A percentile compares a stretch with the other conserved stretches of the same genome.
Evolutionary conservation across 2,113 vertebrate genomes (phyloP).

Genomic region (Cricetomys ansorgei): DNA sequence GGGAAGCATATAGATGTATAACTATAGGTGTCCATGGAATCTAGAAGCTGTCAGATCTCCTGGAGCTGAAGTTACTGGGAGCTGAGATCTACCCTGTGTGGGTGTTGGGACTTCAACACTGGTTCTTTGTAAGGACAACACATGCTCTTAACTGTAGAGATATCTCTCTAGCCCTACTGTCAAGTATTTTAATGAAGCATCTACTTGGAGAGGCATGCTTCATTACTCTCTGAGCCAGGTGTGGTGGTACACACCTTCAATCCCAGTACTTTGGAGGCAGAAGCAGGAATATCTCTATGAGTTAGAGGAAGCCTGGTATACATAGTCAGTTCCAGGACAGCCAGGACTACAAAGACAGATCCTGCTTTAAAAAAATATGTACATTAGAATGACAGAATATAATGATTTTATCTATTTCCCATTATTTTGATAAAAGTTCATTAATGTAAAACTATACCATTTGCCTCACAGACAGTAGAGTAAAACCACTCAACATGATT

Average conservation of each 20-base stretch:
- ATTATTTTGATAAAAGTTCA: constrained; percentile 11
- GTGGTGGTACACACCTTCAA: background rate
- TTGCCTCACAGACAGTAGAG: background rate
- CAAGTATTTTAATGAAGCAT: background rate
- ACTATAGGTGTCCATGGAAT: background rate
- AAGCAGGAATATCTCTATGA: background rate
- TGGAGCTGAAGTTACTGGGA: background rate
- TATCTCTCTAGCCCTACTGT: background rate
- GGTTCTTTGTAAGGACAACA: background rate
- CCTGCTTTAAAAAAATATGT: background rate
- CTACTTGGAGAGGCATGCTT: background rate
- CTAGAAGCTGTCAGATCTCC: background rate
- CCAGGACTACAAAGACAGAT: background rate
- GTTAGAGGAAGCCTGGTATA: background rate
- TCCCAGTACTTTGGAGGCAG: background rate
- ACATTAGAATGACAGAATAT: background rate
- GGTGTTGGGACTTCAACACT: background rate
- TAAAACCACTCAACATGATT: background rate
- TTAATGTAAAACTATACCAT: background rate
- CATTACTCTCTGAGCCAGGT: background rate
- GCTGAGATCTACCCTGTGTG: background rate
- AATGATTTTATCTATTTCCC: background rate
- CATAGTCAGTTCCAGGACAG: background rate
- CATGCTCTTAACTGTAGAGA: background rate
- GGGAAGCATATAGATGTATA: background rate